These are phyloP conservation scores for Pachyrhynchus sulphureomaculatus DNA, from an alignment of 1,140 invertebrate genomes.

Conservation along the genomic window DNA sequence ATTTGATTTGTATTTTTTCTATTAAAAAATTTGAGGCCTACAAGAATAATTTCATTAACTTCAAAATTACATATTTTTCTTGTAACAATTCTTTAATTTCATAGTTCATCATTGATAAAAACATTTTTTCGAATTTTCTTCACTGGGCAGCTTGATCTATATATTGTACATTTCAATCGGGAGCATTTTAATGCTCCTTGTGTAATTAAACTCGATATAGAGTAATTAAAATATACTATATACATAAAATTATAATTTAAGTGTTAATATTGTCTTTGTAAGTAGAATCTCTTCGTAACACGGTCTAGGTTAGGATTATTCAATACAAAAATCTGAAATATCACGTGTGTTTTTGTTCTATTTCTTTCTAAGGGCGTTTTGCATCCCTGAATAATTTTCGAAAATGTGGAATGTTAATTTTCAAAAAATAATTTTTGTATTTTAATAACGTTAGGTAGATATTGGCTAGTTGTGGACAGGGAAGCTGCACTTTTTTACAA, in stretches of 20 bases:
- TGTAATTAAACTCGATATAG: constrained; percentile 42
- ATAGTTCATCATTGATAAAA: constrained; percentile 51
- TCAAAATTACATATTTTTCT: constrained; percentile 53
- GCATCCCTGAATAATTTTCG: no score
- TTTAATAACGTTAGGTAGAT: no score
- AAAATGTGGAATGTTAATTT: no score
- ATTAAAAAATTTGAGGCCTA: no score
- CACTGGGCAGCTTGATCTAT: constrained; percentile 12
- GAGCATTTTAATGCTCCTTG: constrained; percentile 41
- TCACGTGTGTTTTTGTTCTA: not conserved
- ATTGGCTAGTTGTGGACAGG: no score
- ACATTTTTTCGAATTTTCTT: not conserved
- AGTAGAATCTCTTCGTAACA: constrained; percentile 54
- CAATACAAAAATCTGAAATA: constrained; percentile 47
- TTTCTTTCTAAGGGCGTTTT: no score
- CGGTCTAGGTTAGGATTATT: constrained; percentile 51
- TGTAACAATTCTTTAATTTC: constrained; percentile 52
- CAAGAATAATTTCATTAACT: no score
- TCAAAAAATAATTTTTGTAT: no score
- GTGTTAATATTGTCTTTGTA: constrained; percentile 54
- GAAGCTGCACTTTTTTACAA: no score
- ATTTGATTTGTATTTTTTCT: no score
- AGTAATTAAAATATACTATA: constrained; percentile 52
- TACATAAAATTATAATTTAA: constrained; percentile 53
- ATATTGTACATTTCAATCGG: constrained; percentile 33